These are phyloP conservation scores for Chrysogorgia sp. DNA, from an alignment of 92 coral and sea anemone species.

Conservation along the genomic window DNA sequence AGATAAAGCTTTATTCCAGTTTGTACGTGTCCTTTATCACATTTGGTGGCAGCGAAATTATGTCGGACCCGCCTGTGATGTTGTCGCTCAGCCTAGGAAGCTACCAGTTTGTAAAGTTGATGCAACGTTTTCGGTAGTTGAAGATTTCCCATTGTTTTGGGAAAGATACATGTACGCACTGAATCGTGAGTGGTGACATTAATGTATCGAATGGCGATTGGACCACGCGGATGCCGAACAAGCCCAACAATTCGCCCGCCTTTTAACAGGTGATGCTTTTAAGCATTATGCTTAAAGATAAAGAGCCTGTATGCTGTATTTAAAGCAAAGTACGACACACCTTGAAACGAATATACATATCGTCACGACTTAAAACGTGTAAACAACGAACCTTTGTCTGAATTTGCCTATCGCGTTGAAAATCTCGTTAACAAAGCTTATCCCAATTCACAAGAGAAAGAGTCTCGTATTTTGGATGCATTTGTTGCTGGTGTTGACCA, in stretches of 20 bases:
- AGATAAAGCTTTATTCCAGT: too few species aligned
- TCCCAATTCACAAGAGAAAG: conserved; percentile 7
- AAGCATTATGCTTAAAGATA: conserved; percentile 1
- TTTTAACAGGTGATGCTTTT: conserved; percentile 16
- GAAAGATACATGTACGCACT: not conserved
- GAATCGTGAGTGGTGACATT: not conserved
- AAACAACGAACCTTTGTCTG: not conserved
- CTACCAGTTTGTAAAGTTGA: not conserved
- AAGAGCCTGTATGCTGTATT: not conserved
- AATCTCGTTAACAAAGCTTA: conserved; percentile 23
- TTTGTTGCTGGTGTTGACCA: conserved; percentile 31
- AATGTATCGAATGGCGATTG: not conserved
- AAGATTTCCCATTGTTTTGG: not conserved
- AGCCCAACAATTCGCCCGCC: conserved; percentile 27
- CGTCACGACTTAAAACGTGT: not conserved
- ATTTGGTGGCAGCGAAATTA: too few species aligned
- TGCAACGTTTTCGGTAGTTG: not conserved
- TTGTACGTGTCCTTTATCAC: too few species aligned
- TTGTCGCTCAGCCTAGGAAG: not conserved
- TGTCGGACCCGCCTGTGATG: too few species aligned
- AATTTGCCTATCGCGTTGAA: conserved; percentile 20
- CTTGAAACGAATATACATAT: not conserved
- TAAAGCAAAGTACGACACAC: conserved; percentile 9
- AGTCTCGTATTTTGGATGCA: conserved; percentile 18
- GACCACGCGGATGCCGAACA: conserved; percentile 13